A percentile compares a stretch with the other conserved stretches of the same genome.
These are phyloP conservation scores for Willisornis vidua DNA, from an alignment of 2,113 vertebrate genomes.

Conservation along the genomic window DNA sequence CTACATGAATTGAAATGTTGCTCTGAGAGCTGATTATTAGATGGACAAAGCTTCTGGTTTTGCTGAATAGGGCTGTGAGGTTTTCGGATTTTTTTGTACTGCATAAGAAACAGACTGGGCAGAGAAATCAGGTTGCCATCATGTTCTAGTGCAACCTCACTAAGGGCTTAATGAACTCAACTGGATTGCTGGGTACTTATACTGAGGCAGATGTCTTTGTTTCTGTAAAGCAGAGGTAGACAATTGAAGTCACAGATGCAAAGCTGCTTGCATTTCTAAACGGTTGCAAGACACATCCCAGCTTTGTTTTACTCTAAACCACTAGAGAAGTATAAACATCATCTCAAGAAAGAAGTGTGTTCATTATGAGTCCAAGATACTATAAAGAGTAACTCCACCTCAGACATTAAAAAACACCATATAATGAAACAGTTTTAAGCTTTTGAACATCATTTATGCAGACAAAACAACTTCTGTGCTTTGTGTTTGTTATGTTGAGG, in stretches of 20 bases:
- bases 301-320: neutral
- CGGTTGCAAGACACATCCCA: neutral
- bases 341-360: neutral
- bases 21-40: neutral
- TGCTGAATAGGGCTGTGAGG: neutral
- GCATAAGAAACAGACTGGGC: neutral
- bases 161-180: neutral
- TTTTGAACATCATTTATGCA: conserved; percentile 1
- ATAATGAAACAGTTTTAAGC: neutral
- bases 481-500: neutral
- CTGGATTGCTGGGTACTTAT: neutral
- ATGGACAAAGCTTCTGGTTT: neutral
- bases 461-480: neutral
- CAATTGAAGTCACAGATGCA: neutral
- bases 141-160: neutral
- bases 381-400: neutral
- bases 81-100: neutral
- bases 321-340: neutral
- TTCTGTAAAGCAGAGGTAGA: neutral
- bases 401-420: neutral
- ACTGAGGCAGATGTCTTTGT: neutral
- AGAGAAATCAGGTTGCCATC: neutral
- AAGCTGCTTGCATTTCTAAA: neutral
- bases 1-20: neutral
- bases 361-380: neutral